These are phyloP conservation scores for Andrena trimmerana DNA, from an alignment of 2,888 invertebrate species.

Conservation along the genomic window DNA sequence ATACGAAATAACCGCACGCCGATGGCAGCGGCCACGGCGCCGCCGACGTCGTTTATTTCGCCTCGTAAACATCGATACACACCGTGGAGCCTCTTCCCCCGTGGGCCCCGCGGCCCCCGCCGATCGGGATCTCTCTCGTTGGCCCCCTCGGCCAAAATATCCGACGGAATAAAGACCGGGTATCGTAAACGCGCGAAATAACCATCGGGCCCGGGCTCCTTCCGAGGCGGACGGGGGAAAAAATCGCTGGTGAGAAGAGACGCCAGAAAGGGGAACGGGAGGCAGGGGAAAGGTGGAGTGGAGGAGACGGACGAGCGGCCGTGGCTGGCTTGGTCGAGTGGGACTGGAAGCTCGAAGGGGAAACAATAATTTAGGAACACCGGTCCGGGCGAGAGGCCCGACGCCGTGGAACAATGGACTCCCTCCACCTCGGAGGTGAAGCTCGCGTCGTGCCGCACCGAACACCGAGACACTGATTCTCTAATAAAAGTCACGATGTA, in stretches of 20 bases:
- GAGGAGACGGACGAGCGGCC: neutral
- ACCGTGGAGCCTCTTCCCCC: constrained; percentile 39
- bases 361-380: constrained; percentile 74
- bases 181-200: constrained; percentile 80
- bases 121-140: constrained; percentile 11
- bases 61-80: constrained; percentile 83
- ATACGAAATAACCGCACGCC: constrained; percentile 80
- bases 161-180: constrained; percentile 72
- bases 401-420: constrained; percentile 59
- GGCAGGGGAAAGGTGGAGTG: neutral
- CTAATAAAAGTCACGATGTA: constrained; percentile 73
- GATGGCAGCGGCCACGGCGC: constrained; percentile 65
- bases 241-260: constrained; percentile 49
- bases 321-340: constrained; percentile 2
- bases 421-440: constrained; percentile 43
- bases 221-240: constrained; percentile 39
- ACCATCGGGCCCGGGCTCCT: constrained; percentile 67
- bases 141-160: constrained; percentile 69
- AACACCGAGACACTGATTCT: constrained; percentile 72
- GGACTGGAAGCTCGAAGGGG: constrained; percentile 55
- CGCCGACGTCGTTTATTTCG: constrained; percentile 81
- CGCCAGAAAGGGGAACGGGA: constrained; percentile 18
- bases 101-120: neutral
- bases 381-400: constrained; percentile 52
- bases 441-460: constrained; percentile 41